A percentile compares a stretch with the other conserved stretches of the same genome.
Conservation (phyloP, 2,113 vertebrate genomes). For the Rhagologus leucostigma region DNA sequence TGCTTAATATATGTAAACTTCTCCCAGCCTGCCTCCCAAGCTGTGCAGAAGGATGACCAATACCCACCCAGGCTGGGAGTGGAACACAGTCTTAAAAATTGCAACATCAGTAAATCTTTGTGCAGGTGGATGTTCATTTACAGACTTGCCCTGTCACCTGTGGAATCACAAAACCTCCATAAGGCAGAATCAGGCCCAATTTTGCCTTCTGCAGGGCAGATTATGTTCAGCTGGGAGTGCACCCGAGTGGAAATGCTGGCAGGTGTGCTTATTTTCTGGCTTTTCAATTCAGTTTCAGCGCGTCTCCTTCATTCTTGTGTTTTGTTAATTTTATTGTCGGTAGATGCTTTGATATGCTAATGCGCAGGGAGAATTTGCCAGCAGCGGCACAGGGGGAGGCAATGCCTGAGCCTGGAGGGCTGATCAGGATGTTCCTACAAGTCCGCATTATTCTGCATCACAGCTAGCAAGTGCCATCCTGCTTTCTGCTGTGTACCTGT, state of each 20-base stretch:
- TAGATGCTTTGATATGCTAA: slow-evolving; percentile 1
- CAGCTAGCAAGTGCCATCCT: neutral
- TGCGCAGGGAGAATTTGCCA: neutral
- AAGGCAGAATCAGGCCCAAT: neutral
- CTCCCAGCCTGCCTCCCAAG: neutral
- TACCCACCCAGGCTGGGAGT: rapidly evolving
- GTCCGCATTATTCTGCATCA: neutral
- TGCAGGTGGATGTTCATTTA: neutral
- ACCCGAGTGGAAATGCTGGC: neutral
- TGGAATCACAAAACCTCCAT: neutral
- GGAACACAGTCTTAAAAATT: neutral
- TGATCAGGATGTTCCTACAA: neutral
- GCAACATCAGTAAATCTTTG: neutral
- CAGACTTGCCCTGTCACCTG: neutral
- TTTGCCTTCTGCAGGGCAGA: neutral
- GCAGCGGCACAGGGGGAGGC: neutral
- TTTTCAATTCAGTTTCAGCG: neutral
- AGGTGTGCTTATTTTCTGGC: neutral
- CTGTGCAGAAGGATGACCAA: neutral
- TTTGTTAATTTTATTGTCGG: neutral
- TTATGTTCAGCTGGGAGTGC: neutral
- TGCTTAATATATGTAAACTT: neutral
- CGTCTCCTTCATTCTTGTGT: neutral
- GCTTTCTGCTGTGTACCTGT: neutral
- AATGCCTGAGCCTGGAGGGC: neutral